Evolutionary conservation across 2,113 vertebrate genomes (phyloP).

Genomic region (Syngnathus typhle): DNA sequence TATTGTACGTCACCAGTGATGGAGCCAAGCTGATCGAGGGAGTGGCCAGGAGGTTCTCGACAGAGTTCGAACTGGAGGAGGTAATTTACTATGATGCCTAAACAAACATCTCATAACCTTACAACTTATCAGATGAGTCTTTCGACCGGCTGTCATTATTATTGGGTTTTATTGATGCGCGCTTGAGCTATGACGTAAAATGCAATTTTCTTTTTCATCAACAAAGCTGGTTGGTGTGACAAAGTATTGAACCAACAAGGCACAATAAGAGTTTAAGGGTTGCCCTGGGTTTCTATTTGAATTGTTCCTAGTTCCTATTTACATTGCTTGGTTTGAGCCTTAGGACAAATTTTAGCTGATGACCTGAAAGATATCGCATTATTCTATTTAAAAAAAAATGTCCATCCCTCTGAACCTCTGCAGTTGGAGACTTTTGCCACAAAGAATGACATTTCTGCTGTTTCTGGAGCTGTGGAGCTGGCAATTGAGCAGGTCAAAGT

Average conservation of each 20-base stretch:
- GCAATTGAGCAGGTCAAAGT: slow-evolving; percentile 77
- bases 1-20: slow-evolving; percentile 44
- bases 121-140: not conserved
- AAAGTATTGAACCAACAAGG: too few species aligned
- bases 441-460: slow-evolving; percentile 42
- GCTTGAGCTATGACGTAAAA: not conserved
- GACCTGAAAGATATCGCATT: not conserved
- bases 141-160: slow-evolving; percentile 7
- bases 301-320: not conserved
- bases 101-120: not conserved
- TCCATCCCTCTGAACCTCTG: slow-evolving; percentile 1
- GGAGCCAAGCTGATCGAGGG: slow-evolving; percentile 63
- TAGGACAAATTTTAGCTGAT: not conserved
- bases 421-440: slow-evolving; percentile 78
- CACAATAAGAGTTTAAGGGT: too few species aligned
- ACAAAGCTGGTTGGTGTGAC: too few species aligned
- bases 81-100: slow-evolving; percentile 57
- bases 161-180: not conserved
- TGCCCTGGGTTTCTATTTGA: too few species aligned
- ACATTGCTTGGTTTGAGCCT: not conserved
- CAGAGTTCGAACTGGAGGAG: slow-evolving; percentile 78
- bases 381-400: not conserved
- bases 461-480: slow-evolving; percentile 62
- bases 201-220: too few species aligned
- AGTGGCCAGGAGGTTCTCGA: slow-evolving; percentile 77